Evolutionary conservation across 2,113 vertebrate species (phyloP).

Genomic region (Spea multiplicata): DNA sequence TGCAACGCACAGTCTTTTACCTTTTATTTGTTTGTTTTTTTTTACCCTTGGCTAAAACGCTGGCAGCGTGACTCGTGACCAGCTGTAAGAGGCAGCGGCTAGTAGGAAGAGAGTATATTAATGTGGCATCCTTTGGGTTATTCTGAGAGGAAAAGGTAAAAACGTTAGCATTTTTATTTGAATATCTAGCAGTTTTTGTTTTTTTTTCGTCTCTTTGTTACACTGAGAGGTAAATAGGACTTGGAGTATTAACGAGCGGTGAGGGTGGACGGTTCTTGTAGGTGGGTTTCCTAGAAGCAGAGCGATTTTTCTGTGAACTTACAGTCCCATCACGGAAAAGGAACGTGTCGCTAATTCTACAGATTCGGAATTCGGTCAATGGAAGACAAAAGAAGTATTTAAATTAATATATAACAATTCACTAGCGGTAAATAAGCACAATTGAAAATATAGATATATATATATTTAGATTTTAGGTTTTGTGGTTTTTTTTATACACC

Average conservation of each 20-base stretch:
- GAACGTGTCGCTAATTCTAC: background rate
- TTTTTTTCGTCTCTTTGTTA: background rate
- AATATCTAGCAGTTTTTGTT: background rate
- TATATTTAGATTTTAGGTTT: background rate
- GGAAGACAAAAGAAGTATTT: constrained; percentile 38
- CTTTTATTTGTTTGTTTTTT: background rate
- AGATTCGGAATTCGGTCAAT: constrained; percentile 3
- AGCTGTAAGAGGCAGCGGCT: background rate
- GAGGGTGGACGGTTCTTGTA: constrained; percentile 1
- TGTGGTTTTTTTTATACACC: background rate
- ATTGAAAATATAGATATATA: background rate
- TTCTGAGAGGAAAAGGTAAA: background rate
- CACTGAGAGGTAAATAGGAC: background rate
- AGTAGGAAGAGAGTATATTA: background rate
- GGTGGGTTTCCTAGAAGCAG: background rate
- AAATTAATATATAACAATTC: constrained; percentile 30
- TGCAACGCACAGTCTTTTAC: background rate
- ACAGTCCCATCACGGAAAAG: constrained; percentile 1
- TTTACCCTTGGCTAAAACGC: background rate
- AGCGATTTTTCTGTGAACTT: constrained; percentile 1
- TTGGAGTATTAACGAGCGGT: background rate
- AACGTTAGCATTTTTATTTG: background rate
- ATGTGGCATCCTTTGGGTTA: background rate
- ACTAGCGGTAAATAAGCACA: constrained; percentile 31
- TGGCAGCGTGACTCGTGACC: background rate